Evolutionary conservation across 2,888 invertebrate genomes (phyloP).

Genomic region (Trichopoda pennipes): DNA sequence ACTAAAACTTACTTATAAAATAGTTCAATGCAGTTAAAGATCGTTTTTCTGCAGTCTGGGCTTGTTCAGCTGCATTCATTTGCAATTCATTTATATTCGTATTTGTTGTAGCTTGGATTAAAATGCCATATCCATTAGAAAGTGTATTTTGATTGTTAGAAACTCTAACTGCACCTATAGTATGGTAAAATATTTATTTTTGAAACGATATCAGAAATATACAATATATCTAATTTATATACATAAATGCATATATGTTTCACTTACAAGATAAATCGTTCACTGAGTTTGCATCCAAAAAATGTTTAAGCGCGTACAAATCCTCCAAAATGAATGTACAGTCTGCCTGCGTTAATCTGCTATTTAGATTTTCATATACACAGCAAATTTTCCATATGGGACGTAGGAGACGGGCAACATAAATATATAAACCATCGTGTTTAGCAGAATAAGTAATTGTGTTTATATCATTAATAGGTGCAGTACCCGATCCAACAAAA

Average conservation of each 20-base stretch:
- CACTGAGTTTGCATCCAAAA: constrained; percentile 86
- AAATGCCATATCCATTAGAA: constrained; percentile 72
- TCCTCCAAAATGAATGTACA: constrained; percentile 88
- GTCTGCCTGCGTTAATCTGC: constrained; percentile 86
- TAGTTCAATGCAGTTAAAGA: constrained; percentile 89
- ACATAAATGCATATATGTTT: neutral
- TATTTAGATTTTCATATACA: constrained; percentile 86
- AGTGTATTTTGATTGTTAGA: constrained; percentile 73
- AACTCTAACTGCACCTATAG: constrained; percentile 72
- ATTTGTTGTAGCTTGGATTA: constrained; percentile 71
- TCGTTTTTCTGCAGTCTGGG: constrained; percentile 86
- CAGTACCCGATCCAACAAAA: constrained; percentile 58
- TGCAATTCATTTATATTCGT: constrained; percentile 75
- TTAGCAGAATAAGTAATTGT: constrained; percentile 86
- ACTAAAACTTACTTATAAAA: constrained; percentile 83
- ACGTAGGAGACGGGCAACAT: constrained; percentile 92
- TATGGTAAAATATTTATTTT: neutral
- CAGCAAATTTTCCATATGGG: constrained; percentile 93
- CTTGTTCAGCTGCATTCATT: constrained; percentile 80
- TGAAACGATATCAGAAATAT: no score
- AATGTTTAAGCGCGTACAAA: constrained; percentile 87
- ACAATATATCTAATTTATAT: neutral
- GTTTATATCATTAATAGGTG: constrained; percentile 73
- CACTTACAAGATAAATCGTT: constrained; percentile 77
- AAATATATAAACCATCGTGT: constrained; percentile 96